These are phyloP conservation scores for Aegotheles bennettii DNA, from an alignment of 2,113 vertebrate species.

Conservation along the genomic window DNA sequence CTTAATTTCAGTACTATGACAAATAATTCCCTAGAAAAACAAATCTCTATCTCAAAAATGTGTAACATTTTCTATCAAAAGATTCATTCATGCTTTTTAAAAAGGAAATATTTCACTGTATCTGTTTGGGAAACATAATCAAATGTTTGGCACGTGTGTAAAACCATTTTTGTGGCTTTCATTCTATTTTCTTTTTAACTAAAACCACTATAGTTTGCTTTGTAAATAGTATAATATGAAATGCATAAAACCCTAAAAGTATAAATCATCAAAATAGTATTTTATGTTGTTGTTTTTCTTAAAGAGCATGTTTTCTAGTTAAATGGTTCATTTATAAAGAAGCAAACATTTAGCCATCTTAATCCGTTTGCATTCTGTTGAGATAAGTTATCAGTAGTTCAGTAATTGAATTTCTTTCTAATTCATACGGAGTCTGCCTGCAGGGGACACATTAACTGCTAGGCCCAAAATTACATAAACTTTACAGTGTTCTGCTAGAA, in stretches of 20 bases:
- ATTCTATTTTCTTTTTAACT: not conserved
- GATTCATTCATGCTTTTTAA: not conserved
- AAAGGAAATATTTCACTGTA: not conserved
- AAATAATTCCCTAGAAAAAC: not conserved
- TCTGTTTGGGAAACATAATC: not conserved
- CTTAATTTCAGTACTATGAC: not conserved
- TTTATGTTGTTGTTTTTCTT: not conserved
- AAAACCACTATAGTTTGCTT: not conserved
- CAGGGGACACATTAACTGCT: slow-evolving; percentile 70
- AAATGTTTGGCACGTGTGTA: not conserved
- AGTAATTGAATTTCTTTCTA: slow-evolving; percentile 75
- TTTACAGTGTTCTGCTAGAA: slow-evolving; percentile 49
- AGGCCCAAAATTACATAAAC: slow-evolving; percentile 61
- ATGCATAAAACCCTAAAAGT: not conserved
- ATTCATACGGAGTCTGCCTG: slow-evolving; percentile 67
- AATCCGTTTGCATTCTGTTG: slow-evolving; percentile 70
- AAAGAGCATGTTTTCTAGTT: not conserved
- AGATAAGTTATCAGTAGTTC: slow-evolving; percentile 71
- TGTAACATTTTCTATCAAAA: not conserved
- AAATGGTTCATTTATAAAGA: slow-evolving; percentile 36
- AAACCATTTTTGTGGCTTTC: not conserved
- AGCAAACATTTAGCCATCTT: slow-evolving; percentile 50
- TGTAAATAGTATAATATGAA: not conserved
- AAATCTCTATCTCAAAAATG: not conserved
- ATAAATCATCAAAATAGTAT: not conserved